phyloP scores from a whole-genome alignment of 2,113 vertebrate species.

The Xerus inauris region DNA sequence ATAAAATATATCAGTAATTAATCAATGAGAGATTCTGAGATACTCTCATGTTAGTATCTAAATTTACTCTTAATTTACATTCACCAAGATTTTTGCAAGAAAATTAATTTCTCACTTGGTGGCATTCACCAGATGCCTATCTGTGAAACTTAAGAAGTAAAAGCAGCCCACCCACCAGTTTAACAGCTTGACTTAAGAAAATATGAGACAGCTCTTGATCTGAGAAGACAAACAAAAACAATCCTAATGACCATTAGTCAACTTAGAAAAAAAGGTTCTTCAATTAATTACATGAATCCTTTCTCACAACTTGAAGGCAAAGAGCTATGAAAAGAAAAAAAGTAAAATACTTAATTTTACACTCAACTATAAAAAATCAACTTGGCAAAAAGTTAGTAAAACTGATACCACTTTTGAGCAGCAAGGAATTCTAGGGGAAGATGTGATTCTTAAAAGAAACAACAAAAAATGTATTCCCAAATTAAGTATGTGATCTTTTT shows the following conservation, averaged over 20 bases:
- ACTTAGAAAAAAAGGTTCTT: conserved; percentile 46
- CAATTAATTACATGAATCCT: conserved; percentile 54
- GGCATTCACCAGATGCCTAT: conserved; percentile 75
- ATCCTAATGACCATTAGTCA: conserved; percentile 66
- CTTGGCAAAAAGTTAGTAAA: conserved; percentile 1
- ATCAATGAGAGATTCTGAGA: neutral
- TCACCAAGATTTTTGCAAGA: conserved; percentile 54
- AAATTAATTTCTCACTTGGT: conserved; percentile 72
- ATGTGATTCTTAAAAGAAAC: neutral
- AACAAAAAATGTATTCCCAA: neutral
- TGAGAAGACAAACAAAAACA: conserved; percentile 70
- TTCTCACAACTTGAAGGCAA: conserved; percentile 47
- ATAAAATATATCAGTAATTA: neutral
- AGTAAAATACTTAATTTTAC: neutral
- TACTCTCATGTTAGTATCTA: neutral
- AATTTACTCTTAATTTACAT: conserved; percentile 50
- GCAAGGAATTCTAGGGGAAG: neutral
- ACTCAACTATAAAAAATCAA: neutral
- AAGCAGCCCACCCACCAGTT: conserved; percentile 76
- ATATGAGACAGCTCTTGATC: conserved; percentile 76
- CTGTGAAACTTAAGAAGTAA: conserved; percentile 63
- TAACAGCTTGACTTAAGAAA: conserved; percentile 78
- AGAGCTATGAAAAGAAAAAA: neutral
- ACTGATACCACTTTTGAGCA: neutral
- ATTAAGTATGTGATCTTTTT: neutral